Conservation (phyloP, 1,140 invertebrate species). For the Orius laevigatus region DNA sequence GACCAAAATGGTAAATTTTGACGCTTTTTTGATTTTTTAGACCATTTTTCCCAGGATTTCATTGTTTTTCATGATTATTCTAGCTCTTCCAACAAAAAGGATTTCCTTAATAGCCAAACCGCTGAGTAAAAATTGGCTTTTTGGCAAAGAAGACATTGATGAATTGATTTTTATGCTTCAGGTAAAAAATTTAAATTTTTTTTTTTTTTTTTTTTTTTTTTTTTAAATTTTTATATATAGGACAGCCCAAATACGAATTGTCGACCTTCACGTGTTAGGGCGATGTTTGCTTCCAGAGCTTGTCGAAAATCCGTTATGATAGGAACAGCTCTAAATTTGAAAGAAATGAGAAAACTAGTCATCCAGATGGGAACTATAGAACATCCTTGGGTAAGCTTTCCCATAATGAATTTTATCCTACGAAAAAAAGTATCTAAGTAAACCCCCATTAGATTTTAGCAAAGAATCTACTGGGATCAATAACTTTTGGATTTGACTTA, state of each 20-base stretch:
- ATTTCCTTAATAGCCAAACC: slow-evolving; percentile 72
- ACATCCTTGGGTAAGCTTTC: slow-evolving; percentile 73
- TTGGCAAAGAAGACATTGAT: slow-evolving; percentile 79
- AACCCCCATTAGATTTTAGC: no score
- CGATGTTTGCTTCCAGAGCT: slow-evolving; percentile 87
- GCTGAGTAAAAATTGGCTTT: slow-evolving; percentile 68
- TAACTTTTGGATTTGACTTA: no score
- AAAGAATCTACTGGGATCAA: no score
- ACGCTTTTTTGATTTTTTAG: slow-evolving; percentile 10
- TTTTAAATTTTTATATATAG: slow-evolving; percentile 25
- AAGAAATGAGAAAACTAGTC: slow-evolving; percentile 69
- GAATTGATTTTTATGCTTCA: slow-evolving; percentile 81
- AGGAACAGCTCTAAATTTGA: slow-evolving; percentile 57
- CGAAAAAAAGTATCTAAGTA: no score
- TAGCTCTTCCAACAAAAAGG: slow-evolving; percentile 51
- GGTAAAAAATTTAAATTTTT: slow-evolving; percentile 25
- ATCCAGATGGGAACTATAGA: slow-evolving; percentile 78
- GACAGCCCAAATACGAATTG: slow-evolving; percentile 39
- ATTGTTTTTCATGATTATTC: slow-evolving; percentile 22
- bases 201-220: slow-evolving; percentile 12
- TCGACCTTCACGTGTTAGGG: slow-evolving; percentile 57
- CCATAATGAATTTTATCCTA: no score
- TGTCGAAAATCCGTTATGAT: slow-evolving; percentile 97
- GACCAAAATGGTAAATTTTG: slow-evolving; percentile 39
- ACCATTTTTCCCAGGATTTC: slow-evolving; percentile 14